Evolutionary conservation across 2,113 vertebrate species (phyloP).

Genomic region (Romanogobio albipinnatus): DNA sequence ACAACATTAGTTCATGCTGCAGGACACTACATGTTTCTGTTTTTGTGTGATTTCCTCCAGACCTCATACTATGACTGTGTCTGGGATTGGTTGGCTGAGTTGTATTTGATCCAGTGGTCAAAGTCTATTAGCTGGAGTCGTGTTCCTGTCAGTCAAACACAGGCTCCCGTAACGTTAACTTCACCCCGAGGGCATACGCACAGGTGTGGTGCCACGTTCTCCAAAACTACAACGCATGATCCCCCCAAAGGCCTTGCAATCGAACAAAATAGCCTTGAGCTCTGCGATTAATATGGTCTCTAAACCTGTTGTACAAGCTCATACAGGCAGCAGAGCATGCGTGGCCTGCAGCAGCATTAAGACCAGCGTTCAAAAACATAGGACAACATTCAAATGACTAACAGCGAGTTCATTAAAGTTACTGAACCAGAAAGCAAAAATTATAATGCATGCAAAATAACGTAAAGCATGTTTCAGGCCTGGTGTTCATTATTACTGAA

Average conservation of each 20-base stretch:
- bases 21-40: not conserved
- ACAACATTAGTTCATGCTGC: not conserved
- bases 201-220: not conserved
- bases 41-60: not conserved
- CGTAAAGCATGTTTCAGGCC: not conserved
- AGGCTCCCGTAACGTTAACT: not conserved
- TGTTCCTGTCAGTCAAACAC: constrained; percentile 26
- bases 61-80: not conserved
- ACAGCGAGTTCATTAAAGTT: too few species aligned
- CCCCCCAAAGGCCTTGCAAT: not conserved
- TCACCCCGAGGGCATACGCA: not conserved
- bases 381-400: not conserved
- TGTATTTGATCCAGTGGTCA: constrained; percentile 5
- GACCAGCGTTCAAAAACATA: not conserved
- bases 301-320: constrained; percentile 36
- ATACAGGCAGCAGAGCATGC: not conserved
- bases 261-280: constrained; percentile 25
- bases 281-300: not conserved
- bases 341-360: not conserved
- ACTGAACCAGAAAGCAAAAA: not conserved
- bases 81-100: not conserved
- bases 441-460: not conserved
- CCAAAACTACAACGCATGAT: constrained; percentile 30
- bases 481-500: not conserved
- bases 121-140: not conserved